Conservation (phyloP, 37 sponge, comb jelly and placozoan species). For the Hexactinellida sp. region DNA sequence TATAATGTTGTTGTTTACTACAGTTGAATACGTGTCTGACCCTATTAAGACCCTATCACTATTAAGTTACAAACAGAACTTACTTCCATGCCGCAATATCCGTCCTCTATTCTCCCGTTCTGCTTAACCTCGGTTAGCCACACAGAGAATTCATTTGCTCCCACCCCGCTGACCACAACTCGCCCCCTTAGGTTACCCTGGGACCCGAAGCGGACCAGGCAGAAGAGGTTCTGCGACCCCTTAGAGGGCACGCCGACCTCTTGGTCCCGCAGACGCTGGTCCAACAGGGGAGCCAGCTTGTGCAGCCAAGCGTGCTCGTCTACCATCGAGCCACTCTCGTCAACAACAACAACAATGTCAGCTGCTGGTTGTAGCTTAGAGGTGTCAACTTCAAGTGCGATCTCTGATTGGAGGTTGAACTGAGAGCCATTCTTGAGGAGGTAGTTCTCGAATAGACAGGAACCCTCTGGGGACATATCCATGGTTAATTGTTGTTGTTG, state of each 20-base stretch:
- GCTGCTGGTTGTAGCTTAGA: conserved; percentile 18
- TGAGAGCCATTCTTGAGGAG: not conserved
- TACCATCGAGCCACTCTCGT: conserved; percentile 73
- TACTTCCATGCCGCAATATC: conserved; percentile 48
- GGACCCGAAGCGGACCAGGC: conserved; percentile 37
- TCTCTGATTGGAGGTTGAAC: not conserved
- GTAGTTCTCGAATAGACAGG: not conserved
- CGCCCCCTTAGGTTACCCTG: not conserved
- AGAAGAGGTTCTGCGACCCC: conserved; percentile 38
- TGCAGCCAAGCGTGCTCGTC: conserved; percentile 46
- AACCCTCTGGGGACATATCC: not conserved
- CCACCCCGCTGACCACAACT: not conserved
- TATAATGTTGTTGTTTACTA: no score
- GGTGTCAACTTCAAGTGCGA: not conserved
- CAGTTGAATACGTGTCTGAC: no score
- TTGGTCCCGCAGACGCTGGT: conserved; percentile 18
- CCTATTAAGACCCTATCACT: no score
- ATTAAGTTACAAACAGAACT: not conserved
- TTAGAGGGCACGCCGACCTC: conserved; percentile 33
- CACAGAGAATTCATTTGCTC: not conserved
- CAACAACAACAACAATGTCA: conserved; percentile 64
- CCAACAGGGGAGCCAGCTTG: conserved; percentile 25
- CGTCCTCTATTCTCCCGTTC: conserved; percentile 53
- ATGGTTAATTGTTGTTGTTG: not conserved
- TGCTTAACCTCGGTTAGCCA: not conserved